Percentiles rank a stretch among this genome's conserved stretches.
Conservation (phyloP, 1,140 invertebrate genomes). For the Microplitis demolitor region DNA sequence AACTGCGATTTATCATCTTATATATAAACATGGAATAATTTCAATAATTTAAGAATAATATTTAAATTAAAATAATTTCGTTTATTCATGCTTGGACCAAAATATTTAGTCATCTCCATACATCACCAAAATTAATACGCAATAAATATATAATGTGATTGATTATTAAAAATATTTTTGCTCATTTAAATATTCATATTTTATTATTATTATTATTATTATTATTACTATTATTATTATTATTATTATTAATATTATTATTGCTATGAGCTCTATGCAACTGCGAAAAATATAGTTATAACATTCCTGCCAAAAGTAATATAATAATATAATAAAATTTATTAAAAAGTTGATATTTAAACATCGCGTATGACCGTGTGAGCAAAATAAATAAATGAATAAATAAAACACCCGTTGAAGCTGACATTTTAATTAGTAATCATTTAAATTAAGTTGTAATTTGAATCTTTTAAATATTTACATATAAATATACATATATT, state of each 20-base stretch:
- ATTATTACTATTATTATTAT: neutral
- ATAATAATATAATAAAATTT: conserved; percentile 46
- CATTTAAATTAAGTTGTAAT: neutral
- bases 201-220: conserved; percentile 1
- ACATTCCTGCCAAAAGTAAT: conserved; percentile 51
- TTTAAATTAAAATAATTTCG: conserved; percentile 1
- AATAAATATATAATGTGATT: neutral
- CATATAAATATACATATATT: conserved; percentile 3
- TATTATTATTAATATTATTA: neutral
- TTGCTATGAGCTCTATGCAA: conserved; percentile 17
- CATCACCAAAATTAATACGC: conserved; percentile 11
- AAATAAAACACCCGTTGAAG: conserved; percentile 14
- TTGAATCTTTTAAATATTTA: conserved; percentile 9
- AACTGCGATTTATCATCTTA: no score
- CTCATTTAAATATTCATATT: neutral
- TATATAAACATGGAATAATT: no score
- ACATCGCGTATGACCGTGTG: conserved; percentile 22
- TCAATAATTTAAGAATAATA: no score
- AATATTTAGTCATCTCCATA: conserved; percentile 13
- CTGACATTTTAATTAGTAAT: conserved; percentile 4
- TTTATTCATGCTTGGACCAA: conserved; percentile 22
- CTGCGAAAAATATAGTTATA: conserved; percentile 37
- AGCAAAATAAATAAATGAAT: neutral
- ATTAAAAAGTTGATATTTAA: conserved; percentile 46
- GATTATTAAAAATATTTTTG: neutral